Conservation (phyloP, 2,888 invertebrate genomes). For the Polia nebulosa region DNA sequence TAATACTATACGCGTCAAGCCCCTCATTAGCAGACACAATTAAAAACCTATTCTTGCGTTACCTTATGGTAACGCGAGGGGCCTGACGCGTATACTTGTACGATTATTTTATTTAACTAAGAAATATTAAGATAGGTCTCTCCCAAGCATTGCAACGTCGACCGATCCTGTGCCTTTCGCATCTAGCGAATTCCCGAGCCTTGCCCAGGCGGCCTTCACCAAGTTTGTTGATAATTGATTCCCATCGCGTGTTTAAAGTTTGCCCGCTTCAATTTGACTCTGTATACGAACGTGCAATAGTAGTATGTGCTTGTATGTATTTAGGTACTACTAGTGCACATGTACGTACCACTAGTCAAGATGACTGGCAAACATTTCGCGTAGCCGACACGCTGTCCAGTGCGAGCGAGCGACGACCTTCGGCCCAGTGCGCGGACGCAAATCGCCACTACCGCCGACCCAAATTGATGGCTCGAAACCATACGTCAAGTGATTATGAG, state of each 20-base stretch:
- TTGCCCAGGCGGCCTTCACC: too few relatives aligned
- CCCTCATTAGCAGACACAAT: too few relatives aligned
- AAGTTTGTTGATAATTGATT: background rate
- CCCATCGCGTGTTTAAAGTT: background rate
- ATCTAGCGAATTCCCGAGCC: too few relatives aligned
- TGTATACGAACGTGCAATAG: background rate
- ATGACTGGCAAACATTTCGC: constrained; percentile 64
- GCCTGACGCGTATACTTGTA: background rate
- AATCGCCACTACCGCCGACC: constrained; percentile 69
- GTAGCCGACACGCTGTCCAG: constrained; percentile 83
- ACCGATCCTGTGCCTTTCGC: background rate
- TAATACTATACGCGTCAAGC: too few relatives aligned
- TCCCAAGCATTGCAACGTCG: background rate
- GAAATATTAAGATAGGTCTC: background rate
- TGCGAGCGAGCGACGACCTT: constrained; percentile 74
- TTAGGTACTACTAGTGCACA: background rate
- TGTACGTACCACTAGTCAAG: constrained; percentile 15
- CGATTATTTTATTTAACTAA: background rate
- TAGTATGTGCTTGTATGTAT: background rate
- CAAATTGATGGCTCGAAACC: constrained; percentile 73
- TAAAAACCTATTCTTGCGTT: too few relatives aligned
- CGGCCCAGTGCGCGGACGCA: constrained; percentile 71
- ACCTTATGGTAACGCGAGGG: too few relatives aligned
- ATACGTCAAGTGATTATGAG: constrained; percentile 64
- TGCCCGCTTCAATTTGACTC: background rate